phyloP scores from a whole-genome alignment of 2,888 invertebrate species.

The Tiliacea citrago region DNA sequence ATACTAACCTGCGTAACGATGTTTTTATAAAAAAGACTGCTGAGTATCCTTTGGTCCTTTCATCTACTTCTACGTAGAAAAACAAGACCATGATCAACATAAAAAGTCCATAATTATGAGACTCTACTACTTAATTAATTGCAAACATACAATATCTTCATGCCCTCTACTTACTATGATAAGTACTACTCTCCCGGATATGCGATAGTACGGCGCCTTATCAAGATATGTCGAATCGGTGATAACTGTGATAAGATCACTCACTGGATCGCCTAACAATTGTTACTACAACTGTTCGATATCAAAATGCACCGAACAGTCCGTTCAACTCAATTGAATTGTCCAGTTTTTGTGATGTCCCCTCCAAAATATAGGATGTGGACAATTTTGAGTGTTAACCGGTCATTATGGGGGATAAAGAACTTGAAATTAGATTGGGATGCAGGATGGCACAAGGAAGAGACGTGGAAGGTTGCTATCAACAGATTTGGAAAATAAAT shows the following conservation, averaged over 20 bases:
- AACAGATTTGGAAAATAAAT: background rate
- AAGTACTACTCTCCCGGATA: conserved; percentile 60
- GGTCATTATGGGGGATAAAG: conserved; percentile 29
- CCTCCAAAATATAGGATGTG: conserved; percentile 67
- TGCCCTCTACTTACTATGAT: conserved; percentile 29
- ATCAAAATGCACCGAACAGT: conserved; percentile 34
- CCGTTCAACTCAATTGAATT: conserved; percentile 62
- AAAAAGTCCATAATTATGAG: background rate
- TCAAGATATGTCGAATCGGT: conserved; percentile 49
- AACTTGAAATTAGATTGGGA: conserved; percentile 4
- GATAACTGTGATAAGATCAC: conserved; percentile 57
- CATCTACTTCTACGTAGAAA: background rate
- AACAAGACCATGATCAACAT: conserved; percentile 7
- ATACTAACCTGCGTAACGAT: background rate
- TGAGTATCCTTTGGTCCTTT: background rate
- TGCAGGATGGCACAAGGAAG: background rate
- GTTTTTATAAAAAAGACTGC: background rate
- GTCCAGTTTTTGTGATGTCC: conserved; percentile 55
- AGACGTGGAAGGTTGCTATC: background rate
- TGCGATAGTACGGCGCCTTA: conserved; percentile 47
- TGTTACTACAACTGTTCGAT: conserved; percentile 38
- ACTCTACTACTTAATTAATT: conserved; percentile 2
- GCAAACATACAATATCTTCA: conserved; percentile 26
- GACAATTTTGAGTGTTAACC: conserved; percentile 58
- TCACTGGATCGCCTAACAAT: conserved; percentile 21